These are phyloP conservation scores for Cynocephalus volans DNA, from an alignment of 2,113 vertebrate genomes.

Conservation along the genomic window DNA sequence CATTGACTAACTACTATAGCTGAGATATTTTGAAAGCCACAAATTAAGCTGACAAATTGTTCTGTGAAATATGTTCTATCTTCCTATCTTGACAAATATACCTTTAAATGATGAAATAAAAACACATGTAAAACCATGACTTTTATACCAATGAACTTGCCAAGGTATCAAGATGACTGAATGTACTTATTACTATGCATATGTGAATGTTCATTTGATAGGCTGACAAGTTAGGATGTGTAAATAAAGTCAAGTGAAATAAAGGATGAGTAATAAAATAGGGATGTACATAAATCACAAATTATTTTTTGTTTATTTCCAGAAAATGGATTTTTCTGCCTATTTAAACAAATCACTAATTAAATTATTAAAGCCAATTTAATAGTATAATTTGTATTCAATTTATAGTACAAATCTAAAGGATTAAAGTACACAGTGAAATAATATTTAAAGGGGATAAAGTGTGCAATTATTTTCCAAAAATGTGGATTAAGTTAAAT, in stretches of 20 bases:
- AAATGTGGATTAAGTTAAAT: not conserved
- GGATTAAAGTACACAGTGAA: not conserved
- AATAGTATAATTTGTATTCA: not conserved
- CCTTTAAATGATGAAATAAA: not conserved
- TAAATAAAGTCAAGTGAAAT: too few relatives aligned
- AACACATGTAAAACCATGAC: not conserved
- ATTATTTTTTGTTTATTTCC: not conserved
- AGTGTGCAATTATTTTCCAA: not conserved
- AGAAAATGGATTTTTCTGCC: conserved; percentile 15
- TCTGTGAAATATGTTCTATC: not conserved
- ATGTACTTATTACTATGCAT: not conserved
- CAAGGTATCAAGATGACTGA: not conserved
- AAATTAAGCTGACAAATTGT: not conserved
- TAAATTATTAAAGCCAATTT: not conserved
- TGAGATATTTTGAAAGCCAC: not conserved
- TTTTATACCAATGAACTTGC: not conserved
- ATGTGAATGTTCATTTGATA: not conserved
- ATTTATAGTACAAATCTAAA: not conserved
- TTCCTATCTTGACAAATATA: not conserved
- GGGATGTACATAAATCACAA: not conserved
- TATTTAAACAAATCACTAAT: not conserved
- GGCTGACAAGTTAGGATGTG: not conserved
- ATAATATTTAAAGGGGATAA: not conserved
- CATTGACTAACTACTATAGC: not conserved
- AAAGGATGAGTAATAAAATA: not conserved